Conservation (phyloP, 2,797 vertebrate species). For the Myiotriccus ornatus region DNA sequence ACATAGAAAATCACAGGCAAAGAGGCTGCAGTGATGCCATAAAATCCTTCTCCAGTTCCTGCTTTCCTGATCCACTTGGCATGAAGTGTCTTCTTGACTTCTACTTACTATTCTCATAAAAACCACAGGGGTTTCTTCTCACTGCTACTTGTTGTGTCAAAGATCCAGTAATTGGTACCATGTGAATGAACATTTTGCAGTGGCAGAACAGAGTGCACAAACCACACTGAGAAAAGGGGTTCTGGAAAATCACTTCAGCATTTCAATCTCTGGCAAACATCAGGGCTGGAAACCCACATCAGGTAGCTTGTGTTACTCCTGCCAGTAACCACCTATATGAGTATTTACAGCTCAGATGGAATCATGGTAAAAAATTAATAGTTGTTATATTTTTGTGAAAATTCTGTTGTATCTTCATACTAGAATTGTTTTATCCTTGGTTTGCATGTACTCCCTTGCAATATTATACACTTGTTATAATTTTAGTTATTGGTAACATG, state of each 20-base stretch:
- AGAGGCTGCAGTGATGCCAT: not conserved
- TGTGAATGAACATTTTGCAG: not conserved
- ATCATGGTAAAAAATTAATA: not conserved
- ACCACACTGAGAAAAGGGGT: not conserved
- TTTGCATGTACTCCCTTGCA: not conserved
- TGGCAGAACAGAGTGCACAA: not conserved
- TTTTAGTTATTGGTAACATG: not conserved
- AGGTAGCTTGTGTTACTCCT: not conserved
- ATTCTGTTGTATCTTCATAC: not conserved
- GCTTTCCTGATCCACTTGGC: not conserved
- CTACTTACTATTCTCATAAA: not conserved
- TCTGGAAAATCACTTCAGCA: not conserved
- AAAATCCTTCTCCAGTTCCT: not conserved
- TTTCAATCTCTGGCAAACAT: not conserved
- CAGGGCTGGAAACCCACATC: not conserved
- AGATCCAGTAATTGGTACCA: not conserved
- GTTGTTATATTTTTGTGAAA: not conserved
- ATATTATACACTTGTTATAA: not conserved
- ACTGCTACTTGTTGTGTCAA: constrained; percentile 27
- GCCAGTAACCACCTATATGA: not conserved
- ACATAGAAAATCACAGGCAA: not conserved
- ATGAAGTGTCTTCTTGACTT: not conserved
- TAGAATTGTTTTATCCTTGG: not conserved
- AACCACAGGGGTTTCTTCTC: constrained; percentile 21
- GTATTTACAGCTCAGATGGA: not conserved